These are phyloP conservation scores for Allolobophora icterica DNA, from an alignment of 2,888 invertebrate genomes.

Conservation along the genomic window DNA sequence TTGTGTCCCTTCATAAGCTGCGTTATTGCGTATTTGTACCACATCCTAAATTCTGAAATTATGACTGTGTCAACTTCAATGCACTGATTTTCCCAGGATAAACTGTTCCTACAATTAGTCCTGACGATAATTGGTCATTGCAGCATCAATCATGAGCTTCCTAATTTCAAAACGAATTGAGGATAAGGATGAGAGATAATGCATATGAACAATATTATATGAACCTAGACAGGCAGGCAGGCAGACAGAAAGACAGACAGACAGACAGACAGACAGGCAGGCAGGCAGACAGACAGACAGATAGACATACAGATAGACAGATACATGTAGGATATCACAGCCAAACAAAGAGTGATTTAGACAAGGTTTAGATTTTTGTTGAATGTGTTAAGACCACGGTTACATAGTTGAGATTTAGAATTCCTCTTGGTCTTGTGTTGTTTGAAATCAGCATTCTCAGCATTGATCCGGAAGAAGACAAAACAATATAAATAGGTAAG, in stretches of 20 bases:
- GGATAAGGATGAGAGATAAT: slow-evolving; percentile 1
- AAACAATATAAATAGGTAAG: slow-evolving; percentile 17
- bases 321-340: background rate
- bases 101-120: background rate
- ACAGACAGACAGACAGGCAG: background rate
- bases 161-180: background rate
- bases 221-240: background rate
- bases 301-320: no score
- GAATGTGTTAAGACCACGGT: background rate
- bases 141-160: background rate
- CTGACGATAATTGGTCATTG: background rate
- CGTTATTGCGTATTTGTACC: background rate
- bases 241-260: background rate
- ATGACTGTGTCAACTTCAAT: background rate
- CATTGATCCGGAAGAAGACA: slow-evolving; percentile 11
- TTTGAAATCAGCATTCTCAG: background rate
- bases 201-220: background rate
- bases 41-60: background rate
- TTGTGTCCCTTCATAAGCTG: background rate
- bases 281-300: no score
- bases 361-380: background rate
- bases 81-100: background rate
- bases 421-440: background rate
- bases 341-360: no score
- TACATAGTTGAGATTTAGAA: background rate